Conservation (phyloP, 2,888 invertebrate species). For the Sinohyriopsis cumingii region DNA sequence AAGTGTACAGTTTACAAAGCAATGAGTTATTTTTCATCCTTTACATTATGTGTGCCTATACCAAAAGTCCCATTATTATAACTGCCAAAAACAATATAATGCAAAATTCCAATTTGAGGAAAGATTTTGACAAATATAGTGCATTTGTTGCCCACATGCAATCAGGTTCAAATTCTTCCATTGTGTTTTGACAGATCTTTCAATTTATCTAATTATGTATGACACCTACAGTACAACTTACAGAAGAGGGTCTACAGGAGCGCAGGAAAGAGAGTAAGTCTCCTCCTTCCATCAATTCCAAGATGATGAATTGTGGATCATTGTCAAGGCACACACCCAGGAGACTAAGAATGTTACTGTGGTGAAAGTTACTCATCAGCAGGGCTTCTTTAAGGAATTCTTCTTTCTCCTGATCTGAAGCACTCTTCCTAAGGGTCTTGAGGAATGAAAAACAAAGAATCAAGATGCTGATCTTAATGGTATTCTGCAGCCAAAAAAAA, state of each 20-base stretch:
- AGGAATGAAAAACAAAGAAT: conserved; percentile 10
- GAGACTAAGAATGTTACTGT: conserved; percentile 93
- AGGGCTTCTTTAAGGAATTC: conserved; percentile 98
- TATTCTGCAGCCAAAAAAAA: no score
- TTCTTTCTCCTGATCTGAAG: conserved; percentile 89
- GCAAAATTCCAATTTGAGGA: no score
- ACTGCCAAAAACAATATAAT: no score
- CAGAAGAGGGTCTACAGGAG: conserved; percentile 83
- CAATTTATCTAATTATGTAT: no score
- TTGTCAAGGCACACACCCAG: conserved; percentile 95
- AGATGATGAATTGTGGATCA: conserved; percentile 92
- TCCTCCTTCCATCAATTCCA: conserved; percentile 98
- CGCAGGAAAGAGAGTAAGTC: conserved; percentile 93
- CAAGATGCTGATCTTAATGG: background rate
- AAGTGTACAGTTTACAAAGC: no score
- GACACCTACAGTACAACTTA: conserved; percentile 67
- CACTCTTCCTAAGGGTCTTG: conserved; percentile 91
- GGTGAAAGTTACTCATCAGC: conserved; percentile 96
- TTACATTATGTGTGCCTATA: no score
- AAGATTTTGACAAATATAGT: no score
- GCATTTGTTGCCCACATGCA: no score
- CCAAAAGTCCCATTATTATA: no score
- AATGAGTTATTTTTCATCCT: no score
- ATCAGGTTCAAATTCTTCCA: no score
- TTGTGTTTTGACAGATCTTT: no score